Evolutionary conservation across 2,113 vertebrate genomes (phyloP).

Genomic region (Fregata magnificens): DNA sequence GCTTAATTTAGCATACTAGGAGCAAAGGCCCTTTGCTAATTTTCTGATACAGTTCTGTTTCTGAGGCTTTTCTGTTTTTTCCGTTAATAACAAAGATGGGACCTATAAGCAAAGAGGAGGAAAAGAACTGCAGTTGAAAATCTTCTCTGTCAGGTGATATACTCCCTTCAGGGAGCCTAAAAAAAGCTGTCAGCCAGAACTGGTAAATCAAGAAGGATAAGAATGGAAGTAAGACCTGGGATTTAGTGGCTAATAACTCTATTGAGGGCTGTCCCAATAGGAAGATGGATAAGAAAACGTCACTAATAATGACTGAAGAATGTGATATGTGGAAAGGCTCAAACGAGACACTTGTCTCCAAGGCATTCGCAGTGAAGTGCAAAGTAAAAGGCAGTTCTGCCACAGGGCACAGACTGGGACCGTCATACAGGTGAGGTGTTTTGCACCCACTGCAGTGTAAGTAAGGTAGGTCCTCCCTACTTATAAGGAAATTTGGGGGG

Average conservation of each 20-base stretch:
- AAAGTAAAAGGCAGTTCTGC: not conserved
- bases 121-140: not conserved
- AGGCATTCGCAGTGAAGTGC: not conserved
- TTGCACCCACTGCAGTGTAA: not conserved
- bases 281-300: not conserved
- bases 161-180: not conserved
- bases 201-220: conserved; percentile 3
- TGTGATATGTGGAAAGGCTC: not conserved
- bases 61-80: not conserved
- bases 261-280: not conserved
- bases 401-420: not conserved
- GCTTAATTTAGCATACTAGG: not conserved
- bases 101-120: not conserved
- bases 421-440: not conserved
- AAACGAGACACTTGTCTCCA: not conserved
- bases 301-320: not conserved
- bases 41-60: not conserved
- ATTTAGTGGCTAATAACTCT: not conserved
- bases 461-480: not conserved
- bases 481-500: not conserved
- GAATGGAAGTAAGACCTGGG: not conserved
- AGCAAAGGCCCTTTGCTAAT: not conserved
- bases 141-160: not conserved
- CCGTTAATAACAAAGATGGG: not conserved
- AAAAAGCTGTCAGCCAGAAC: not conserved